Percentiles rank a stretch among this genome's conserved stretches.
Conservation (phyloP, 2,113 vertebrate species). For the Hypanus sabinus region DNA sequence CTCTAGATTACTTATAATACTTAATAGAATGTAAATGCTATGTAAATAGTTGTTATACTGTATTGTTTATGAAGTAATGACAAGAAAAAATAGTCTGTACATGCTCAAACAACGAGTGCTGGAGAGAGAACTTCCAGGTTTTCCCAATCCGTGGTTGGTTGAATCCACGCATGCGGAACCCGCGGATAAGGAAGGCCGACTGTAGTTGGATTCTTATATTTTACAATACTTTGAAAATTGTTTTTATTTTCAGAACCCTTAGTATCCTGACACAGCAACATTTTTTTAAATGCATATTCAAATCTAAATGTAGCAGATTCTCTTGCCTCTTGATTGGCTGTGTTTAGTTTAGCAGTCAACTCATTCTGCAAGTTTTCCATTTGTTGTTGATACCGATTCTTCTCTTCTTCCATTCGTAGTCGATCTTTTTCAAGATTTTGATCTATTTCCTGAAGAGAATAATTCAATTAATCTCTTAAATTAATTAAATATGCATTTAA, state of each 20-base stretch:
- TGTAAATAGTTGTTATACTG: no score
- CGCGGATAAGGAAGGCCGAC: no score
- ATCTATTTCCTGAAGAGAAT: constrained; percentile 72
- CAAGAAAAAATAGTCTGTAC: no score
- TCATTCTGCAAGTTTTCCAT: constrained; percentile 77
- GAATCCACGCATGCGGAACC: no score
- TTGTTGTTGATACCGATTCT: constrained; percentile 72
- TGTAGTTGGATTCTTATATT: no score
- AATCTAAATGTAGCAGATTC: constrained; percentile 13
- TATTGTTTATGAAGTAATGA: no score
- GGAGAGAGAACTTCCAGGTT: no score
- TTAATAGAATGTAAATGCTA: no score
- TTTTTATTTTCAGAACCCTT: background rate
- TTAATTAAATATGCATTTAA: constrained; percentile 38
- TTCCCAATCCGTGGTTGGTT: no score
- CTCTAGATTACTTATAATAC: no score
- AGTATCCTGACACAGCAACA: background rate
- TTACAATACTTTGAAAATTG: no score
- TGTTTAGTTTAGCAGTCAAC: constrained; percentile 69
- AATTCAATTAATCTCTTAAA: constrained; percentile 39
- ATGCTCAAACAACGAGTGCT: no score
- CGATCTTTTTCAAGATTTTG: constrained; percentile 85
- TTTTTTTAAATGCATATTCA: background rate
- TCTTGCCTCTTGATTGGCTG: constrained; percentile 79
- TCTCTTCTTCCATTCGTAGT: constrained; percentile 77